These are phyloP conservation scores for Thalassophryne amazonica DNA, from an alignment of 2,797 vertebrate species.

Conservation along the genomic window DNA sequence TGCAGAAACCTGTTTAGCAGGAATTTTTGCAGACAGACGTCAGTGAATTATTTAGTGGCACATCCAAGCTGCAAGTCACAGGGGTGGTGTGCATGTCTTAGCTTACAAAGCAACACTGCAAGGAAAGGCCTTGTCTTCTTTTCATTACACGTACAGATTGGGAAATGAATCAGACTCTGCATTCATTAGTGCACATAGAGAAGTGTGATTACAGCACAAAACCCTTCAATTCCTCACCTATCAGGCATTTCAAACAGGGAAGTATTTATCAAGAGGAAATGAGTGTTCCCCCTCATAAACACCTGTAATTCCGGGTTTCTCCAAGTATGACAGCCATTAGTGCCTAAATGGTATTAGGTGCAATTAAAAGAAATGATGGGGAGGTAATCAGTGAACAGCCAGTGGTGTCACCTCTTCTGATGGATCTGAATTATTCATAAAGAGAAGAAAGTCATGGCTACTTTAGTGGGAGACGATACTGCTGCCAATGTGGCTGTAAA, in stretches of 20 bases:
- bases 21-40: slow-evolving; percentile 47
- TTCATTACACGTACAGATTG: slow-evolving; percentile 51
- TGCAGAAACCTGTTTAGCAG: slow-evolving; percentile 33
- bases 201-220: slow-evolving; percentile 32
- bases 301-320: slow-evolving; percentile 52
- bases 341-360: slow-evolving; percentile 57
- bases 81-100: slow-evolving; percentile 27
- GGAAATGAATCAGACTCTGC: slow-evolving; percentile 40
- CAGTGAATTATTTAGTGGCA: slow-evolving; percentile 66
- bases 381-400: slow-evolving; percentile 51
- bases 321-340: slow-evolving; percentile 54
- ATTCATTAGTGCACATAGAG: slow-evolving; percentile 49
- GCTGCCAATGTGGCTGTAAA: slow-evolving; percentile 42
- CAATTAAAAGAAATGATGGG: slow-evolving; percentile 64
- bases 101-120: slow-evolving; percentile 35
- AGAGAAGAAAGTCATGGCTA: slow-evolving; percentile 20
- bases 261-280: slow-evolving; percentile 40
- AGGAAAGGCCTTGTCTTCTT: slow-evolving; percentile 32
- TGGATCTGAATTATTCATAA: slow-evolving; percentile 66
- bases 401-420: slow-evolving; percentile 43
- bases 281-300: slow-evolving; percentile 41
- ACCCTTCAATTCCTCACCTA: slow-evolving; percentile 47
- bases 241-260: slow-evolving; percentile 38
- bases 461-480: too few species aligned
- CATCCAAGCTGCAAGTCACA: slow-evolving; percentile 50